A percentile compares a stretch with the other conserved stretches of the same genome.
Conservation (phyloP, 2,797 vertebrate species). For the Kryptolebias ocellatus region DNA sequence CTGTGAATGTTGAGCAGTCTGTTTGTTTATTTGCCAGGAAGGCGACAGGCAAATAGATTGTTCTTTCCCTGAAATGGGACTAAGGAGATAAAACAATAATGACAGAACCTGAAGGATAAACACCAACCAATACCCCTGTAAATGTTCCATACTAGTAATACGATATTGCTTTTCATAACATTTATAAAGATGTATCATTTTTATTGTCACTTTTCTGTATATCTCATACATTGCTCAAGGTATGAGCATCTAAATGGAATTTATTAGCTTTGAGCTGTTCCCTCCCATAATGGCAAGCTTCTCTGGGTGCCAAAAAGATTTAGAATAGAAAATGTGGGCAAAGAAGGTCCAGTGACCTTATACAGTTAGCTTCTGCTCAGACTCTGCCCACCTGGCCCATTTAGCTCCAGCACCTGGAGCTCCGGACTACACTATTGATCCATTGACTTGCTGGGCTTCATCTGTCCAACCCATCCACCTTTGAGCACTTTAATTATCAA, state of each 20-base stretch:
- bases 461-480: conserved; percentile 77
- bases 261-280: conserved; percentile 40
- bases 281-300: conserved; percentile 40
- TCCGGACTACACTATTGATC: conserved; percentile 79
- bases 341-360: conserved; percentile 52
- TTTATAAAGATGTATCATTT: conserved; percentile 53
- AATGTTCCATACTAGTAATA: conserved; percentile 43
- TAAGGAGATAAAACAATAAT: conserved; percentile 64
- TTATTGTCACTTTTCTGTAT: conserved; percentile 56
- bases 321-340: conserved; percentile 40
- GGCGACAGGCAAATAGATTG: conserved; percentile 65
- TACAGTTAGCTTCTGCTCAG: conserved; percentile 26
- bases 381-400: conserved; percentile 57
- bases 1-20: conserved; percentile 67
- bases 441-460: conserved; percentile 76
- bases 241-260: conserved; percentile 33
- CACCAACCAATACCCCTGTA: conserved; percentile 43
- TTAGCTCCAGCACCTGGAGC: conserved; percentile 72
- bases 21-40: conserved; percentile 66
- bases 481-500: conserved; percentile 84
- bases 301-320: conserved; percentile 41
- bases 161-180: conserved; percentile 55
- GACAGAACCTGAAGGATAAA: conserved; percentile 56
- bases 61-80: conserved; percentile 61
- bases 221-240: conserved; percentile 47